These are phyloP conservation scores for Porites divaricata DNA, from an alignment of 92 coral and sea anemone genomes.

Conservation along the genomic window DNA sequence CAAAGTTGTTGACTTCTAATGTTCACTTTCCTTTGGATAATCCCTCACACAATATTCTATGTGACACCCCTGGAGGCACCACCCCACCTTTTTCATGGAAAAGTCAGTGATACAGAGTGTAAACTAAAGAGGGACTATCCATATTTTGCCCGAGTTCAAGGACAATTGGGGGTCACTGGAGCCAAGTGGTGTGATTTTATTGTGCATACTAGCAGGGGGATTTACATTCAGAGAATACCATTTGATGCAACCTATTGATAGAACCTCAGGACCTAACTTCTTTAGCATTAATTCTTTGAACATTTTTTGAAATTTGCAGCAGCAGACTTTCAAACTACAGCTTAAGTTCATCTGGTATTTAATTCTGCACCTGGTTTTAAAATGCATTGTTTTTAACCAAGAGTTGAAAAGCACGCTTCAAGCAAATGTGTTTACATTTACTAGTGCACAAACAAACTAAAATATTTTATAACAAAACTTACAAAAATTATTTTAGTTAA, in stretches of 20 bases:
- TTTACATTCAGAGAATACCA: conserved; percentile 20
- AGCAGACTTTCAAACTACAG: conserved; percentile 24
- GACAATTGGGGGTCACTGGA: too few species aligned
- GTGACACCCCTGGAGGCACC: conserved; percentile 62
- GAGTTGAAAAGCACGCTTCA: too few species aligned
- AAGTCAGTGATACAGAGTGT: background rate
- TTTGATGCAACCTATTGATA: conserved; percentile 32
- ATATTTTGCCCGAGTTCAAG: background rate
- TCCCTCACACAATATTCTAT: conserved; percentile 17
- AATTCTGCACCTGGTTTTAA: conserved; percentile 24
- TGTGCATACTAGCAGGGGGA: too few species aligned
- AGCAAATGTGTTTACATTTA: background rate
- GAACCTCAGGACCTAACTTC: too few species aligned
- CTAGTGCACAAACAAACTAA: conserved; percentile 10
- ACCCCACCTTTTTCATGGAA: conserved; percentile 19
- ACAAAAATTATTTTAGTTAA: too few species aligned
- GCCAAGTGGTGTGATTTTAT: too few species aligned
- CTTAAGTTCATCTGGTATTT: background rate
- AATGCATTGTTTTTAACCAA: conserved; percentile 24
- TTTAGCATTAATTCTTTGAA: conserved; percentile 23
- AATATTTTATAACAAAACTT: background rate
- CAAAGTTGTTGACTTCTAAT: conserved; percentile 52
- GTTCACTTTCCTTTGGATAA: conserved; percentile 54
- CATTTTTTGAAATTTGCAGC: conserved; percentile 41
- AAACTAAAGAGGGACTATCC: conserved; percentile 33